Percentiles rank a stretch among this genome's conserved stretches.
These are phyloP conservation scores for Magallana nippona DNA, from an alignment of 2,888 invertebrate genomes.

Conservation along the genomic window DNA sequence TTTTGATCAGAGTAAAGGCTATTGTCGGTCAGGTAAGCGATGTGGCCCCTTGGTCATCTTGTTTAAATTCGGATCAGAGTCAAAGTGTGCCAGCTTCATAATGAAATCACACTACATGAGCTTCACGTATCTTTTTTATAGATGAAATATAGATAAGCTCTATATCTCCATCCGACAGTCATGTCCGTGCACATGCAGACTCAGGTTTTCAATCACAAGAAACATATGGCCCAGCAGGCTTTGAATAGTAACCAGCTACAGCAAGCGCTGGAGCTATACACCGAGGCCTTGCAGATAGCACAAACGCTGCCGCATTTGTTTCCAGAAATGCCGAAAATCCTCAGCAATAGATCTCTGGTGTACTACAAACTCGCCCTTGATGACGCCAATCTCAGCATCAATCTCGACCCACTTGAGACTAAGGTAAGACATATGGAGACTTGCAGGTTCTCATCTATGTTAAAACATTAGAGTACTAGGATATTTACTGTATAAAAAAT, in stretches of 20 bases:
- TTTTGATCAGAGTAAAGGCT: no score
- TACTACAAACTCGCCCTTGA: slow-evolving; percentile 50
- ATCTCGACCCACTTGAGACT: slow-evolving; percentile 54
- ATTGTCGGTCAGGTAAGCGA: no score
- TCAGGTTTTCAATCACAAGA: slow-evolving; percentile 13
- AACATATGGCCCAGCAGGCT: slow-evolving; percentile 27
- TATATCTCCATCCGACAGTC: background rate
- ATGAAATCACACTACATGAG: no score
- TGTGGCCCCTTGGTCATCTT: no score
- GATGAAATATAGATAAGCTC: no score
- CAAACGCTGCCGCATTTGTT: slow-evolving; percentile 25
- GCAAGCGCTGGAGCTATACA: slow-evolving; percentile 53
- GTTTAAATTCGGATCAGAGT: no score
- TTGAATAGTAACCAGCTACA: slow-evolving; percentile 19
- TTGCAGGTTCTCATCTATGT: no score
- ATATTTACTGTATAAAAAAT: no score
- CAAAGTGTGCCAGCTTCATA: no score
- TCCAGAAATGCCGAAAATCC: slow-evolving; percentile 45
- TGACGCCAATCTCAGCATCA: slow-evolving; percentile 55
- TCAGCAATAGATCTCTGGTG: slow-evolving; percentile 59
- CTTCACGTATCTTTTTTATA: no score
- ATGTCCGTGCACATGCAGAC: background rate
- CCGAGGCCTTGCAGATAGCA: slow-evolving; percentile 54
- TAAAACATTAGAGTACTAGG: no score
- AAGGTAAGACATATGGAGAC: slow-evolving; percentile 54